Percentiles rank a stretch among this genome's conserved stretches.
Conservation (phyloP, 2,888 invertebrate genomes). For the Euzetes globulus region DNA sequence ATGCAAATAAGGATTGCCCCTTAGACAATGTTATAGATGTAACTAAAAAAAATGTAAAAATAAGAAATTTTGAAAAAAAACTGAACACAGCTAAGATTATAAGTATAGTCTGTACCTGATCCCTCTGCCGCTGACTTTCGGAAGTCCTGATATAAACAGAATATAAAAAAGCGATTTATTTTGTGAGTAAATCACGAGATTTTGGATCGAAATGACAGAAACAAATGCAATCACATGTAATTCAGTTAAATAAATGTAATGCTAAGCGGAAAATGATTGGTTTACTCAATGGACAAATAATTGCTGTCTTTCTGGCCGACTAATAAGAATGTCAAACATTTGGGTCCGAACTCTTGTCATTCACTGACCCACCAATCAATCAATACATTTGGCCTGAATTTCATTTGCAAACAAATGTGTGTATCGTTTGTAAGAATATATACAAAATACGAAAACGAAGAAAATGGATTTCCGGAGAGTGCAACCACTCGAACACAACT, state of each 20-base stretch:
- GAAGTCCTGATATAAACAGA: no score
- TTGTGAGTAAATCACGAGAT: no score
- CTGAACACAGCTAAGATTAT: no score
- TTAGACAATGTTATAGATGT: no score
- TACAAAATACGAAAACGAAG: background rate
- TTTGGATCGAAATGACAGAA: background rate
- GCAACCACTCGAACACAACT: background rate
- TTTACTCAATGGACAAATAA: background rate
- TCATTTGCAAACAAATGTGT: background rate
- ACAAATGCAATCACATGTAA: background rate
- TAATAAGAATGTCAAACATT: constrained; percentile 10
- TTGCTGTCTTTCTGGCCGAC: constrained; percentile 44
- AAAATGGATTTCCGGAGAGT: constrained; percentile 1
- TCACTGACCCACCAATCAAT: background rate
- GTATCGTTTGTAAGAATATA: background rate
- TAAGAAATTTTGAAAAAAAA: no score
- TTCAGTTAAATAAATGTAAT: background rate
- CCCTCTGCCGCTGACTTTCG: no score
- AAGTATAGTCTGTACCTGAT: no score
- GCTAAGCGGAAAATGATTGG: background rate
- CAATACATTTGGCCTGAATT: constrained; percentile 3
- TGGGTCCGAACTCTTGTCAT: background rate
- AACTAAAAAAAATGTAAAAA: no score
- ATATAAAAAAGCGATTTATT: no score
- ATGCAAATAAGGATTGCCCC: no score